phyloP scores from a whole-genome alignment of 2,797 vertebrate species.

The Myiothlypis coronata region DNA sequence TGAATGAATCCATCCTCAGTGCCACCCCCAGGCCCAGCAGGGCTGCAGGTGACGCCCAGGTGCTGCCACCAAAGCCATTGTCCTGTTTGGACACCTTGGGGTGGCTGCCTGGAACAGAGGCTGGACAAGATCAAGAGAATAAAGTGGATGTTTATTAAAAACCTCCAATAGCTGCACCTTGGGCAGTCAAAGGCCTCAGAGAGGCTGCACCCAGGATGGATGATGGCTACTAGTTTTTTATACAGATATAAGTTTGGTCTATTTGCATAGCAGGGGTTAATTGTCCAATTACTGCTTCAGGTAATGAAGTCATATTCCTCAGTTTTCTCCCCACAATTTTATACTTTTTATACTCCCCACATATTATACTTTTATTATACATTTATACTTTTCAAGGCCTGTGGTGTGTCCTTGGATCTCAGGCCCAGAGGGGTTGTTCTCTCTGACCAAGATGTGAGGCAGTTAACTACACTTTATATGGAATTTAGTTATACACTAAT shows the following conservation, averaged over 20 bases:
- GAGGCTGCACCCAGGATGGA: background rate
- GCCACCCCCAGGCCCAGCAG: background rate
- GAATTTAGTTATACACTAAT: background rate
- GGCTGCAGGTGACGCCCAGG: background rate
- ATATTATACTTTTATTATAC: too few relatives aligned
- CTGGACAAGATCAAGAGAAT: too few relatives aligned
- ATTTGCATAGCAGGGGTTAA: background rate
- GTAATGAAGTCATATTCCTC: background rate
- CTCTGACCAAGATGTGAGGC: background rate
- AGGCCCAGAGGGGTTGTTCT: background rate
- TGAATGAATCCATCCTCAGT: background rate
- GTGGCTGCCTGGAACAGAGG: background rate
- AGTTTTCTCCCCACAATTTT: background rate
- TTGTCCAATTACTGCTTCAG: background rate
- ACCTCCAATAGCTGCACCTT: fast-evolving
- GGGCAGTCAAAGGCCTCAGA: background rate
- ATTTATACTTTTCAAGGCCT: fast-evolving
- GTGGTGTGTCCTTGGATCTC: background rate
- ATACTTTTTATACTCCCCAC: too few relatives aligned
- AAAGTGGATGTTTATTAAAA: background rate
- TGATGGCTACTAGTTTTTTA: fast-evolving
- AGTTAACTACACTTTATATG: background rate
- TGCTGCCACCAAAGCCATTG: fast-evolving
- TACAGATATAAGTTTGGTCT: background rate
- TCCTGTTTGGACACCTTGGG: background rate